Evolutionary conservation across 1,140 invertebrate species (phyloP), one percentile per base, ranked within the genome.

Genomic region (Zaprionus capensis): DNA sequence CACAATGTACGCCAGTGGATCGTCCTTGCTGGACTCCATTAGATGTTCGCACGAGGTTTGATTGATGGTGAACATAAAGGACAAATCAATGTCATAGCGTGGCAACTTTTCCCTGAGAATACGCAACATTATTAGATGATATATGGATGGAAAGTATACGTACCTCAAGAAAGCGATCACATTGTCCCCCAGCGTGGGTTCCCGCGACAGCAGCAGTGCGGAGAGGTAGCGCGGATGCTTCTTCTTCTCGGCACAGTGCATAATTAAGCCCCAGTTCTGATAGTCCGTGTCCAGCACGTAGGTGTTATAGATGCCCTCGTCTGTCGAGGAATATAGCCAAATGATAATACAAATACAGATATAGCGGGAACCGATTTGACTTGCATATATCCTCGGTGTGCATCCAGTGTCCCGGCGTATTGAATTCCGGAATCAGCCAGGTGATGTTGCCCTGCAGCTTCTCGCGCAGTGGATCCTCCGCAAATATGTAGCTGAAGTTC

Each of bases 281-380:
- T 97, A 97, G 91, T 97, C 97, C 0, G 96, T 96, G 87, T 97
- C 97, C 76, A 98, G 84, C 0, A 98, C 95, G 82, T 97, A 97
- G 0, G 97, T 97, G 79, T 97, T 97, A 92, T 98, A 98, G 66
- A 97, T 94, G n/a, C 96, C 97, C 93, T 97, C 96, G 93, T 97
- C 97, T 98, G 93, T 34, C 59, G 92, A 77, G 22, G 86, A 59
- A 0, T 14, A 61, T 41, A 38, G 5, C 9, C 11, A 49, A 31
- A 49, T 55, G 24, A 14, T 14, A 4, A 62, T 49, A 7, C 6
- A 28, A 1, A 14, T 1, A 36, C 20, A 12, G 20, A 22, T 58
- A 22, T 14, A 28, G 17, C 34, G 20, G 53, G 5, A 34, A 4
- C 7, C 31, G 9, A 34, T 26, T 51, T 63, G 17, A 93, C 94